A percentile compares a stretch with the other conserved stretches of the same genome.
Evolutionary conservation across 2,888 invertebrate genomes (phyloP).

Genomic region (Heliconius cydno): DNA sequence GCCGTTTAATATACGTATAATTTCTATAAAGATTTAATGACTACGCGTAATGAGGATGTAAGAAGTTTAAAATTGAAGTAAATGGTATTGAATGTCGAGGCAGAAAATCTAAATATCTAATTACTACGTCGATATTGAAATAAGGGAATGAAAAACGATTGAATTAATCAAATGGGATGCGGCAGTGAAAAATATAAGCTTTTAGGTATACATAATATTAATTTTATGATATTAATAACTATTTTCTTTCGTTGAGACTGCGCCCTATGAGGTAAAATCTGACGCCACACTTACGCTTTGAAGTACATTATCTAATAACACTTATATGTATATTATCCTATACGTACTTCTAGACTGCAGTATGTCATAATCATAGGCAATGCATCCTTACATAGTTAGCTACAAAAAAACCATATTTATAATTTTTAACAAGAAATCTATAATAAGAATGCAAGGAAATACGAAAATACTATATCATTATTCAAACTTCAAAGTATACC

Average conservation of each 20-base stretch:
- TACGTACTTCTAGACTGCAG: neutral
- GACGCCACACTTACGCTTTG: neutral
- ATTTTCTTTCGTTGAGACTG: no score
- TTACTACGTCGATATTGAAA: neutral
- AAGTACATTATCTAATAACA: slow-evolving; percentile 1
- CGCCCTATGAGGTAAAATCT: neutral
- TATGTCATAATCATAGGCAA: neutral
- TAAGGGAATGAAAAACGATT: no score
- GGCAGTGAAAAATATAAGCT: no score
- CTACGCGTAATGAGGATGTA: slow-evolving; percentile 18
- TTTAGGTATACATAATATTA: no score
- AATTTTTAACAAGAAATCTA: neutral
- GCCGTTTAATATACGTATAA: slow-evolving; percentile 13
- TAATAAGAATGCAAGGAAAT: neutral
- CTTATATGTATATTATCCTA: neutral
- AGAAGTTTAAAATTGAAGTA: slow-evolving; percentile 5
- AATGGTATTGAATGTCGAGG: neutral
- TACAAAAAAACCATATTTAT: neutral
- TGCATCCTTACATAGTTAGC: neutral
- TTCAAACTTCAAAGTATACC: neutral
- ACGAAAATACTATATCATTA: slow-evolving; percentile 5
- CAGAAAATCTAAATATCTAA: neutral
- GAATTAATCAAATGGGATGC: no score
- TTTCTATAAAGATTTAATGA: slow-evolving; percentile 22
- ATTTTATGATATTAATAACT: no score